A percentile compares a stretch with the other conserved stretches of the same genome.
phyloP scores from a whole-genome alignment of 2,888 invertebrate genomes.

The Reticulitermes lucifugus region DNA sequence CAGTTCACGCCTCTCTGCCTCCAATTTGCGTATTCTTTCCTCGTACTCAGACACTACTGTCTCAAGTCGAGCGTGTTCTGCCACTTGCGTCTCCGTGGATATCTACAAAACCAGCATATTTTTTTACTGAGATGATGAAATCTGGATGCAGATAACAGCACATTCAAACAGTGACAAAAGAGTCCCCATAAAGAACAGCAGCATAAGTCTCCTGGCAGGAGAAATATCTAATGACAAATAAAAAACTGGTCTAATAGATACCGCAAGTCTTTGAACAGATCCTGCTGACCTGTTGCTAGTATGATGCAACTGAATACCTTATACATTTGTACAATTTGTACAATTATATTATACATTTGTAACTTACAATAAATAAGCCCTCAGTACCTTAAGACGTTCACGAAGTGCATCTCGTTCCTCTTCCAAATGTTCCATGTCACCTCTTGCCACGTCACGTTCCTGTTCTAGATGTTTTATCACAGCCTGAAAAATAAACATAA shows the following conservation, averaged over 20 bases:
- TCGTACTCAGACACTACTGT: slow-evolving; percentile 66
- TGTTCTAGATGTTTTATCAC: slow-evolving; percentile 66
- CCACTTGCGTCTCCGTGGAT: slow-evolving; percentile 55
- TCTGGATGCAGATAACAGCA: not conserved
- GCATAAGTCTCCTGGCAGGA: no score
- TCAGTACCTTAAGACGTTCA: slow-evolving; percentile 67
- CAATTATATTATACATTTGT: no score
- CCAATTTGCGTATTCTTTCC: slow-evolving; percentile 66
- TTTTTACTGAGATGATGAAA: not conserved
- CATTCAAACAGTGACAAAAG: no score
- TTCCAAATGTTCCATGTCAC: slow-evolving; percentile 69
- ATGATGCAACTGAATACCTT: no score
- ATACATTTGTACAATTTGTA: no score
- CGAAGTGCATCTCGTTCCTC: slow-evolving; percentile 71
- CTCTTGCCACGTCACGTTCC: slow-evolving; percentile 69
- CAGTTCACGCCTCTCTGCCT: slow-evolving; percentile 69
- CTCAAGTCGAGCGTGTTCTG: slow-evolving; percentile 66
- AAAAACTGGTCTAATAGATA: no score
- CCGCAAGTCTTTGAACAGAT: no score
- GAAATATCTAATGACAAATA: no score
- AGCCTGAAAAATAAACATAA: slow-evolving; percentile 3
- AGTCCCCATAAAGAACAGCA: no score
- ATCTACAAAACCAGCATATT: not conserved
- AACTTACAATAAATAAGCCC: not conserved
- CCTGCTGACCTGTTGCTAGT: no score